Base-by-base conservation (phyloP, 1,140 invertebrate genomes). In the Alviniconcha marisindica region DNA sequence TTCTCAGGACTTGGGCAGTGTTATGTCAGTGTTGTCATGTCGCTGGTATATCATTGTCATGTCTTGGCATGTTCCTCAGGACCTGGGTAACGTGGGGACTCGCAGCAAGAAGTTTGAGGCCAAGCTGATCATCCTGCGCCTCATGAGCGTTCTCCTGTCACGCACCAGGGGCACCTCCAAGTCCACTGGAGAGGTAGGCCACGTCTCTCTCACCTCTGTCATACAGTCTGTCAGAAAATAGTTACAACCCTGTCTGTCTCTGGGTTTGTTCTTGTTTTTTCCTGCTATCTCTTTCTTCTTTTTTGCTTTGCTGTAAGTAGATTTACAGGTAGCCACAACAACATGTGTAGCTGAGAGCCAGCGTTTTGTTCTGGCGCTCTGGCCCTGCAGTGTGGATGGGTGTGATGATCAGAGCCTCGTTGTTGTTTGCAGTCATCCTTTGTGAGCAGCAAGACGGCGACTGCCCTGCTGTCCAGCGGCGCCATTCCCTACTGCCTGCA, bases 61-160 rank as follows among this genome's bases (percentile, higher is more conserved):
- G n/a, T n/a, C n/a, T n/a, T 54, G 51, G n/a, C n/a, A 14, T 74
- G 3, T 44, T 44, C 24, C 4, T 24, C 78, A 90, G 86, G 88
- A 88, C 77, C 82, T 91, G 36, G 86, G 89, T 21, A 84, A 87
- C 60, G 87, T 91, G 31, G 63, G 86, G 21, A 81, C 81, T 24
- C 82, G 90, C 33, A 87, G 66, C 33, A 86, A 91, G 51, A 81
- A 85, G 15, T 88, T 66, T 89, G 97, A 97, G 94, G 96, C 98
- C 78, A 97, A 97, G 90, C 93, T 98, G 3, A 95, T 98, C 18
- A 95, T 98, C n/a, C 96, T 98, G 94, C 94, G 97, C 40, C 94
- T 98, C 38, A 94, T 96, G 4, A 93, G 92, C 86, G 92, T 93
- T 1, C 84, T 93, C 21, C 96, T 97, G 95, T 96, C 96, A 10